These are phyloP conservation scores for Anneissia japonica DNA, from an alignment of 35 echinoderm and acorn worm species.

Conservation along the genomic window DNA sequence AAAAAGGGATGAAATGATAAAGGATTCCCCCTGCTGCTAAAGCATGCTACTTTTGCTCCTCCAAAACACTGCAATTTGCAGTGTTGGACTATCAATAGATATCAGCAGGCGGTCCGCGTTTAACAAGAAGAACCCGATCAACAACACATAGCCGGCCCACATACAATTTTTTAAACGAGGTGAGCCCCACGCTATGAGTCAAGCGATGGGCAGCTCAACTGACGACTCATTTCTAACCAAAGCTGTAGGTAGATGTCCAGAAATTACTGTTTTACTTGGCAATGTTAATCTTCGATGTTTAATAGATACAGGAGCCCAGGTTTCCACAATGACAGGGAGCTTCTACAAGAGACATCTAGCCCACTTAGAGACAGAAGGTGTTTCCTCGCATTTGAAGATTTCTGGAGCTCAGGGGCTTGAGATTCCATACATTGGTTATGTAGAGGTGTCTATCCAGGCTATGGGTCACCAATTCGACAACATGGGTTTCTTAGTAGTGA, in stretches of 20 bases:
- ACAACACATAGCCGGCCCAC: neutral
- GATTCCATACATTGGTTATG: slow-evolving; percentile 30
- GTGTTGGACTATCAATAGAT: too few species aligned
- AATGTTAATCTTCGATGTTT: slow-evolving; percentile 14
- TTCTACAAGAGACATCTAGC: too few species aligned
- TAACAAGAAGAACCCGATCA: too few species aligned
- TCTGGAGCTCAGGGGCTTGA: slow-evolving; percentile 22
- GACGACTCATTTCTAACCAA: slow-evolving; percentile 9
- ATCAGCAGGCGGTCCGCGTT: too few species aligned
- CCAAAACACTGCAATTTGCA: too few species aligned
- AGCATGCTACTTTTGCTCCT: too few species aligned
- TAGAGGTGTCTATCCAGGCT: slow-evolving; percentile 15
- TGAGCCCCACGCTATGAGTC: slow-evolving; percentile 26
- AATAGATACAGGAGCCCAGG: slow-evolving; percentile 40
- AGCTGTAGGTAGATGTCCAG: slow-evolving; percentile 38
- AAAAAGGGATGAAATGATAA: too few species aligned
- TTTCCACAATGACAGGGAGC: slow-evolving; percentile 44
- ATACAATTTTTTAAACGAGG: slow-evolving; percentile 32
- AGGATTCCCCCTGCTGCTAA: too few species aligned
- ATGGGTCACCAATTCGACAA: slow-evolving; percentile 1
- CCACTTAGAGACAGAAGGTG: too few species aligned
- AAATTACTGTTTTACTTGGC: neutral
- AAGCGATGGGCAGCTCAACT: slow-evolving; percentile 23
- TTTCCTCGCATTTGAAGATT: too few species aligned
- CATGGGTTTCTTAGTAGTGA: slow-evolving; percentile 30